A percentile compares a stretch with the other conserved stretches of the same genome.
Evolutionary conservation across 2,113 vertebrate species (phyloP).

Genomic region (Orientallactaga bullata): DNA sequence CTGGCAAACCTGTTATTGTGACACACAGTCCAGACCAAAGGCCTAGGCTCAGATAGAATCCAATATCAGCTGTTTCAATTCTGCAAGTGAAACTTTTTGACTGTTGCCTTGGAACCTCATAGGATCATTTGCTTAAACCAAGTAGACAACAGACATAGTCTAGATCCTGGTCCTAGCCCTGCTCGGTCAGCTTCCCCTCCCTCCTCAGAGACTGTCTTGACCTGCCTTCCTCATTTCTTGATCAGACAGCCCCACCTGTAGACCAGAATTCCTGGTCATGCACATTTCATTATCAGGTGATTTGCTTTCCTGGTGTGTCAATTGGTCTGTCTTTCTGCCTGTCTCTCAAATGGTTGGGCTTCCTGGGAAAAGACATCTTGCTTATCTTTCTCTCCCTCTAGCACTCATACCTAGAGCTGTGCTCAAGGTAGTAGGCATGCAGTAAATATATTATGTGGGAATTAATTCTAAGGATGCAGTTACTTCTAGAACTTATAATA

Average conservation of each 20-base stretch:
- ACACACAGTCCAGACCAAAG: not conserved
- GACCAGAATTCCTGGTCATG: not conserved
- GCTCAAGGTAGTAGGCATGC: not conserved
- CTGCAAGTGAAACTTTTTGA: not conserved
- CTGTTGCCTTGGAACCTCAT: no score
- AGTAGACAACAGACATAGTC: not conserved
- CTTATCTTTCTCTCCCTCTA: no score
- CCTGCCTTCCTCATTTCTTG: not conserved
- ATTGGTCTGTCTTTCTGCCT: not conserved
- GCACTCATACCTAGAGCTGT: not conserved
- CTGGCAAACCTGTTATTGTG: not conserved
- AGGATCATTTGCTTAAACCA: no score
- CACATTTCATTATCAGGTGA: no score
- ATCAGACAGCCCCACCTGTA: not conserved
- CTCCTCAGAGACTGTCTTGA: rapidly evolving
- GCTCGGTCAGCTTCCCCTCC: no score
- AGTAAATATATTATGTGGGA: rapidly evolving
- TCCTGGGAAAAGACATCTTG: not conserved
- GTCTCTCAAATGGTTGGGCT: not conserved
- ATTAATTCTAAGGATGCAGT: not conserved
- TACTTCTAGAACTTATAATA: no score
- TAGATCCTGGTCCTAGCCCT: no score
- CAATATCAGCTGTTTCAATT: not conserved
- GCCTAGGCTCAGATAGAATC: not conserved
- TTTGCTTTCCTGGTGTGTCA: not conserved